Evolutionary conservation across 2,113 vertebrate genomes (phyloP).

Genomic region (Cebus imitator): DNA sequence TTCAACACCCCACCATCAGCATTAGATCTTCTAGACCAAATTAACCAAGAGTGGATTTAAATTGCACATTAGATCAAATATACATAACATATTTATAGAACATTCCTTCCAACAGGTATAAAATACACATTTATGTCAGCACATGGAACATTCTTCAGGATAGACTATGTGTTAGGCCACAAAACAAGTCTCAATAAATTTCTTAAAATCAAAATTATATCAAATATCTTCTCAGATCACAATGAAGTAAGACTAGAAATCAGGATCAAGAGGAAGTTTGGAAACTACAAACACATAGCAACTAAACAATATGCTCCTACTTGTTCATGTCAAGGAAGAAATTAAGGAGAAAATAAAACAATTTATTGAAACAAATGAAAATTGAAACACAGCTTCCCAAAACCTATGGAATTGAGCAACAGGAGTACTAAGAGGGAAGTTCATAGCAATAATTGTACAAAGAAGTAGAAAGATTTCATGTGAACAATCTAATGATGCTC

Average conservation of each 20-base stretch:
- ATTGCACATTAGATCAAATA: background rate
- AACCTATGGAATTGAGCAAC: background rate
- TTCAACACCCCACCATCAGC: background rate
- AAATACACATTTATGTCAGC: background rate
- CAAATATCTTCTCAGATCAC: background rate
- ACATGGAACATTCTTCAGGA: background rate
- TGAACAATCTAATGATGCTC: background rate
- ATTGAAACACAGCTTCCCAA: background rate
- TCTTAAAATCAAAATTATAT: background rate
- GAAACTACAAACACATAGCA: background rate
- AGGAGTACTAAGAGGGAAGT: background rate
- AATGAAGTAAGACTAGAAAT: background rate
- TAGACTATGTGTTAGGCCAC: background rate
- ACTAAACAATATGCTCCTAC: background rate
- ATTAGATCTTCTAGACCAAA: background rate
- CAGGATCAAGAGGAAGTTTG: background rate
- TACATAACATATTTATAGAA: background rate
- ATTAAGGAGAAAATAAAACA: background rate
- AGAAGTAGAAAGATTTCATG: background rate
- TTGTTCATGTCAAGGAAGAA: background rate
- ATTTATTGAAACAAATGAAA: background rate
- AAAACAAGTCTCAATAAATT: background rate
- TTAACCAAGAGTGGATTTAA: background rate
- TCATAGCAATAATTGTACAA: background rate
- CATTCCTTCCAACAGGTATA: background rate